Evolutionary conservation across 2,797 vertebrate genomes (phyloP), one percentile per base, ranked within the genome.

Genomic region (Eleutherodactylus coqui): DNA sequence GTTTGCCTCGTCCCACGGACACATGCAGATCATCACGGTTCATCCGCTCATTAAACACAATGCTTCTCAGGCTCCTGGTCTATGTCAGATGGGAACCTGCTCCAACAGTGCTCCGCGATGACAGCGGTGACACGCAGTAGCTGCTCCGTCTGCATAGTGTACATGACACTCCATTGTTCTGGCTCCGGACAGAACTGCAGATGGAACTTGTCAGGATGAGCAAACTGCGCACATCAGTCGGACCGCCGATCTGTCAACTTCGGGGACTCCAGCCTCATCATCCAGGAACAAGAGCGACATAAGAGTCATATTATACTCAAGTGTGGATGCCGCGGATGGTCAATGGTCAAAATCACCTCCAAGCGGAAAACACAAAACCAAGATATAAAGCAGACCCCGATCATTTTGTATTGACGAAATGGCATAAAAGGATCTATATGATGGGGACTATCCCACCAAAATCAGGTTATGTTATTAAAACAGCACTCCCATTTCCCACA

Each of bases 101-200:
- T 1, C 10, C 16, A 36, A 21, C 14, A n/a, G 32, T 79, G 24
- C 38, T 16, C 36, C 19, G 41, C 32, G 51, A 69, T 69, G 43
- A 75, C 51, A 60, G 9, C 38, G 34, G 24, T 45, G 17, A 34
- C 43, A 29, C 62, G 51, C 82, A 84, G 82, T 49, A 77, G 82
- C 72, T 51, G 43, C 11, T 16, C 29, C 36, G 72, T 38, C 64
- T 51, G 79, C 2, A n/a, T 76, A 84, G 51, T 84, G 73, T 84
- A 62, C 58, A 62, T 3, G 55, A 84, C 27, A 36, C 43, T 36
- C 29, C 60, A 36, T 9, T 41, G 16, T 47, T 75, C 51, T 73
- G 21, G 70, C 19, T 45, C 38, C 21, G 21, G 55, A 32, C 45
- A n/a, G 1, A 21, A 41, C 36, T n/a, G 41, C 11, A 72, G 36